Base-by-base conservation (phyloP, 2,797 vertebrate genomes). In the Lateolabrax maculatus region DNA sequence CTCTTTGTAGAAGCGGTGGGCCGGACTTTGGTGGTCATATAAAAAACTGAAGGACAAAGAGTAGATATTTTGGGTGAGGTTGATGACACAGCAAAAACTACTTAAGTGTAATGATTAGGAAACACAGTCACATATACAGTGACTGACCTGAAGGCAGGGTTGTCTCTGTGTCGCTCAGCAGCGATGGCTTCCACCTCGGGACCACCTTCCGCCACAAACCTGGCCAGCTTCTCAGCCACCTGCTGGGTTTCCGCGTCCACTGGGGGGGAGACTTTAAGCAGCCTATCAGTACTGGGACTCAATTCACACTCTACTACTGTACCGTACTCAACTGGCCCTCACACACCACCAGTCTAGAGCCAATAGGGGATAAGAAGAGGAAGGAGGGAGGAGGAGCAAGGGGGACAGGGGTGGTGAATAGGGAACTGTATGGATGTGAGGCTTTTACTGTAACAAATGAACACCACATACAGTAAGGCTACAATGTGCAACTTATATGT, bases 241-340 rank as follows among this genome's bases (percentile, higher is more conserved):
- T 95, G 95, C 94, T 95, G 96, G 80, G 93, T 96, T 91, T 98
- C 97, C 84, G 94, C 93, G 21, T 99, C 98, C 95, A 97, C 98
- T 98, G 98, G 96, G 97, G 97, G 96, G 96, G 96, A 98, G 97
- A 99, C 98, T 99, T 99, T 98, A 98, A 98, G 97, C 96, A 98
- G 96, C 94, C 97, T 97, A 97, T 99, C 96, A 99, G 97, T 98
- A 97, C 96, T 95, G 95, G 95, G 92, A 94, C 94, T 96, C 97
- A 97, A 97, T 95, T 97, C 97, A 97, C 95, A 97, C 96, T 95
- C 96, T 92, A 94, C 92, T 88, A 94, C 84, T 91, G 93, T 90
- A 95, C 82, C 91, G 96, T 96, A 97, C 92, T 96, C 94, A 97
- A 96, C 94, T 96, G 95, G 96, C 96, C 89, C 93, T 93, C 92